A percentile compares a stretch with the other conserved stretches of the same genome.
Evolutionary conservation across 2,797 vertebrate genomes (phyloP).

Genomic region (Steatocranus sp.): DNA sequence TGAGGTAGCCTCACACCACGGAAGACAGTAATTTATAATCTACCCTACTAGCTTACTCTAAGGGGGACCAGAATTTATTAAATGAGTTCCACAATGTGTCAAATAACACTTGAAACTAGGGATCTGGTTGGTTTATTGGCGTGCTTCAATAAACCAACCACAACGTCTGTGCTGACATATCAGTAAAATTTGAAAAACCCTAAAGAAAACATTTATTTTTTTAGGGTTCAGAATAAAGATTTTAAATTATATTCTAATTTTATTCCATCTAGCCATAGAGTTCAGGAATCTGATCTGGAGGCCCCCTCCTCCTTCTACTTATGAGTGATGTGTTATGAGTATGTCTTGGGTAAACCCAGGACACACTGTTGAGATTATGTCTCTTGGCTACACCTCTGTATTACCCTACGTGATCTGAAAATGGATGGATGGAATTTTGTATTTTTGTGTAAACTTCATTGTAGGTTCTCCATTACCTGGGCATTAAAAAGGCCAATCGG

Average conservation of each 20-base stretch:
- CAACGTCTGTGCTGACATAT: background rate
- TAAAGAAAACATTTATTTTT: background rate
- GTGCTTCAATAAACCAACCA: background rate
- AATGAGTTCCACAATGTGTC: background rate
- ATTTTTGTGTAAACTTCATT: background rate
- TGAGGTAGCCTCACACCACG: background rate
- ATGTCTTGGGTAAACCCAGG: background rate
- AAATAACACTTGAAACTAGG: background rate
- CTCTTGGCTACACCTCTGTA: background rate
- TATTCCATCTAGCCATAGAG: background rate
- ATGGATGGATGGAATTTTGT: background rate
- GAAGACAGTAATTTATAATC: background rate
- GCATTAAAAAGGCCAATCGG: background rate
- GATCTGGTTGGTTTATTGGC: background rate
- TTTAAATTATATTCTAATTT: background rate
- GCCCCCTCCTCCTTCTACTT: background rate
- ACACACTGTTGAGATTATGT: background rate
- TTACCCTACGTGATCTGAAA: background rate
- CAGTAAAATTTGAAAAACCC: background rate
- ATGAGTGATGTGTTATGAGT: background rate
- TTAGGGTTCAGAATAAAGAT: background rate
- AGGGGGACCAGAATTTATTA: background rate
- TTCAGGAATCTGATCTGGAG: background rate
- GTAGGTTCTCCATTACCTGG: background rate
- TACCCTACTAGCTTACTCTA: background rate